Base-by-base conservation (phyloP, 2,888 invertebrate species). In the Autographa gamma region DNA sequence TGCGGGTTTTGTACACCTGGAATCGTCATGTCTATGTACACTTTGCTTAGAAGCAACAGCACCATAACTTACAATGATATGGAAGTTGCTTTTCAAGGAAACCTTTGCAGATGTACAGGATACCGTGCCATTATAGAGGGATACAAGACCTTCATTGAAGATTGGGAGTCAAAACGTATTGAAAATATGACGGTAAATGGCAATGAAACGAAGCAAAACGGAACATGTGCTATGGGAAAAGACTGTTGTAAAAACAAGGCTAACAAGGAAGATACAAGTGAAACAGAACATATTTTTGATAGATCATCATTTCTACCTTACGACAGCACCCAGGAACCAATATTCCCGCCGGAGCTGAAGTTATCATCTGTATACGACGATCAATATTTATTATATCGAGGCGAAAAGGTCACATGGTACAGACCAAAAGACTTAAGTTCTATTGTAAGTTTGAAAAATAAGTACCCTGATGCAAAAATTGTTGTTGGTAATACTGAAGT, bases 1-100 rank as follows among this genome's bases (percentile, higher is more conserved):
- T 98, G 98, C 88, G 98, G 98, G 2, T 98, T 98, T 90, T 98
- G 98, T 84, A 98, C 98, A 0, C 98, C 98, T 2, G 98, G 98
- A 16, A 98, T 98, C 77, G 98, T 98, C 0, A 98, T 98, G 98
- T 98, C 98, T 0, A 98, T 98, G 98, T 98, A 98, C 87, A 96
- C 97, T 0, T 93, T 98, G 58, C 93, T 98, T 0, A 93, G 98
- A 85, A 97, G 96, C 76, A 88, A 86, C 69, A 88, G 83, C 66
- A 89, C 89, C 73, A 92, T 95, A 38, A 92, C 88, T 80, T 95
- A 91, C 74, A 97, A 96, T 71, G 97, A 98, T 77, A 92, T 98
- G 86, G 98, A 98, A 92, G 96, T 96, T 6, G 97, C 97, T 3
- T 97, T 98, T 82, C 97, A 98, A 96, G 97, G 98, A 88, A 96